These are phyloP conservation scores for Prunella himalayana DNA, from an alignment of 2,113 vertebrate genomes.

Conservation along the genomic window DNA sequence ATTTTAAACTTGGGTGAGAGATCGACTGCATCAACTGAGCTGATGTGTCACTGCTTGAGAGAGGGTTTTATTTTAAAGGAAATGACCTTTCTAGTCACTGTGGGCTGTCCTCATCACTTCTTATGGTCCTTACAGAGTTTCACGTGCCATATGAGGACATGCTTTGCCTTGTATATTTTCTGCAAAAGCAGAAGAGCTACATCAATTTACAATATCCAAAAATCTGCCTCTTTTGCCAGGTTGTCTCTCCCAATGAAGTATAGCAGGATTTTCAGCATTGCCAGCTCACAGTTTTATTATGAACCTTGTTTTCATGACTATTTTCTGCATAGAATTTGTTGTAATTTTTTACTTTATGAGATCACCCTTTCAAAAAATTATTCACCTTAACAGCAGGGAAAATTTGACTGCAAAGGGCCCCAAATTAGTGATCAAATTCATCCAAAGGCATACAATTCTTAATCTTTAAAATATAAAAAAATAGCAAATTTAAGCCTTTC, in stretches of 20 bases:
- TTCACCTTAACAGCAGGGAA: not conserved
- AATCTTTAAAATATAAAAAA: not conserved
- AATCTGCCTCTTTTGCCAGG: not conserved
- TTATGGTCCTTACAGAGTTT: not conserved
- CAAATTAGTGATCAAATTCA: not conserved
- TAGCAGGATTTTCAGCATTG: not conserved
- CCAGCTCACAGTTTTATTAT: not conserved
- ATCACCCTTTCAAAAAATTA: not conserved
- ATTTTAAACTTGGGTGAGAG: not conserved
- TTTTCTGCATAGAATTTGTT: not conserved
- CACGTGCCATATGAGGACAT: not conserved
- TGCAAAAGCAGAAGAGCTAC: not conserved
- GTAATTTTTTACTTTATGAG: not conserved
- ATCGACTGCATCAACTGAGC: not conserved
- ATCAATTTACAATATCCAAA: not conserved
- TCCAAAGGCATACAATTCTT: not conserved
- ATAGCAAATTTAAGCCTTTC: not conserved
- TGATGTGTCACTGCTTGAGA: not conserved
- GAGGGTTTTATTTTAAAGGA: not conserved
- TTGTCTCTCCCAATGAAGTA: not conserved
- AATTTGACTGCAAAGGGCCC: not conserved
- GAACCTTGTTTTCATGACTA: not conserved
- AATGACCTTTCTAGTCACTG: not conserved
- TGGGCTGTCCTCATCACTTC: not conserved
- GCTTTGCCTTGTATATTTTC: not conserved